Evolutionary conservation across 2,888 invertebrate genomes (phyloP).

Genomic region (Cataglyphis rosenhaueri): DNA sequence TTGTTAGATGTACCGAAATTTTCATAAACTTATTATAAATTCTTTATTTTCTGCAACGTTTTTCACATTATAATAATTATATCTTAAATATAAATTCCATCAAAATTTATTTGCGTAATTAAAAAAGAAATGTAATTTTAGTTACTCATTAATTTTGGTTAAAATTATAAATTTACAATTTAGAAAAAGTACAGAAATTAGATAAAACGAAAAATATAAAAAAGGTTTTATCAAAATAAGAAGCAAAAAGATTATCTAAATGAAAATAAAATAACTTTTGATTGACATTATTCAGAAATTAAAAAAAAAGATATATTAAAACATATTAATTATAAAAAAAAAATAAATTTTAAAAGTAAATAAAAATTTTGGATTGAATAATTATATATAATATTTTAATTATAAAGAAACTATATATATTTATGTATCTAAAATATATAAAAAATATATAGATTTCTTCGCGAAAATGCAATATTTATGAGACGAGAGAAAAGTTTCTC

Average conservation of each 20-base stretch:
- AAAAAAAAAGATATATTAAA: not conserved
- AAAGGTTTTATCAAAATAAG: not conserved
- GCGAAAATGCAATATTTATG: not conserved
- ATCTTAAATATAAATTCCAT: not conserved
- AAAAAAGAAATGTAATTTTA: not conserved
- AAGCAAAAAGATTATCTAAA: not conserved
- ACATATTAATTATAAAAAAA: not conserved
- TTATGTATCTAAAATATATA: not conserved
- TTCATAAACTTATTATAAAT: slow-evolving; percentile 4
- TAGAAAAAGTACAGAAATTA: not conserved
- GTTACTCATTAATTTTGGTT: not conserved
- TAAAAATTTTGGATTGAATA: not conserved
- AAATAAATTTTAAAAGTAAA: not conserved
- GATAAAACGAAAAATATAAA: not conserved
- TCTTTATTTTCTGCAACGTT: not conserved
- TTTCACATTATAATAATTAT: not conserved
- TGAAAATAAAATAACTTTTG: not conserved
- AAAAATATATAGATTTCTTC: not conserved
- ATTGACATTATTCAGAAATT: not conserved
- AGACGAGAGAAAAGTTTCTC: not conserved
- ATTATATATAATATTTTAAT: not conserved
- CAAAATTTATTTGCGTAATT: not conserved
- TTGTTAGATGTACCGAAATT: not conserved
- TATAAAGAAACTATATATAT: not conserved
- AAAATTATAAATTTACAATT: not conserved